A percentile compares a stretch with the other conserved stretches of the same genome.
Conservation (phyloP, 2,113 vertebrate species). For the Microtus ochrogaster region DNA sequence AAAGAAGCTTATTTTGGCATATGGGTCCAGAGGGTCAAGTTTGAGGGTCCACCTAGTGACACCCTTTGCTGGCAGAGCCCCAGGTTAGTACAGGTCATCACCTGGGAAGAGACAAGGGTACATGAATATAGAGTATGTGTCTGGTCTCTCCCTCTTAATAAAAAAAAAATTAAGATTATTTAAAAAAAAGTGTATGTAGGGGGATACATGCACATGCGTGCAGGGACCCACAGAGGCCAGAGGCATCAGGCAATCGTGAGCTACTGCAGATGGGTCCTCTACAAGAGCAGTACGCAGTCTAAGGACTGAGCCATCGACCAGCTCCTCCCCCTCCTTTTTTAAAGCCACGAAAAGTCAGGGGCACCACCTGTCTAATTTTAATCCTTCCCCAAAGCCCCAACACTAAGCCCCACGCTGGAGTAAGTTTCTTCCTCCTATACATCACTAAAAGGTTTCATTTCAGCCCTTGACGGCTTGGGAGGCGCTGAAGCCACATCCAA, state of each 20-base stretch:
- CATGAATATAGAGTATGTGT: neutral
- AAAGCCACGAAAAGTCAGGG: neutral
- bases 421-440: neutral
- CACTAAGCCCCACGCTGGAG: neutral
- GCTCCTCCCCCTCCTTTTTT: neutral
- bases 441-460: neutral
- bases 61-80: too few relatives aligned
- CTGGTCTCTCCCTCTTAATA: neutral
- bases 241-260: neutral
- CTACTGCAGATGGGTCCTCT: neutral
- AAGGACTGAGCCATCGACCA: neutral
- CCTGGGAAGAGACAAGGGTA: neutral
- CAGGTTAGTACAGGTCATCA: too few relatives aligned
- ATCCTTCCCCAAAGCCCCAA: neutral
- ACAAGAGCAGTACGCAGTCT: too few relatives aligned
- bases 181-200: too few relatives aligned
- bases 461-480: neutral
- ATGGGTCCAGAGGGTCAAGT: neutral
- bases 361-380: neutral
- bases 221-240: neutral
- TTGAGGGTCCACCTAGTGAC: neutral
- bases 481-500: neutral
- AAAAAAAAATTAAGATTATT: neutral
- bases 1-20: neutral
- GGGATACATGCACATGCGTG: accelerated